Percentiles rank a stretch among this genome's conserved stretches.
These are phyloP conservation scores for Aphelinus certus DNA, from an alignment of 1,140 invertebrate species.

Conservation along the genomic window DNA sequence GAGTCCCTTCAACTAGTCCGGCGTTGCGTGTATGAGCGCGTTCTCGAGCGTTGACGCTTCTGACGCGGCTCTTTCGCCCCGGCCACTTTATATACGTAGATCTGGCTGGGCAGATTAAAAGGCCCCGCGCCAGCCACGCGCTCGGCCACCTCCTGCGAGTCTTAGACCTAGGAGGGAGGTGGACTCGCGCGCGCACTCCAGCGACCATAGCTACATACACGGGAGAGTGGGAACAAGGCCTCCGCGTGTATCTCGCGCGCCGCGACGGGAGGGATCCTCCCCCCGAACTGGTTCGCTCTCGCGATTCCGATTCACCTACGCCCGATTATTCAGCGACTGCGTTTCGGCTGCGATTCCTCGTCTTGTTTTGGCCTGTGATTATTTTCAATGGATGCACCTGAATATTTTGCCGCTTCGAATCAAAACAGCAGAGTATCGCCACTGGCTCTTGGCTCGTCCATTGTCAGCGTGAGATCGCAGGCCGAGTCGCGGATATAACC, in stretches of 20 bases:
- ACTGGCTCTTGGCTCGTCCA: not conserved
- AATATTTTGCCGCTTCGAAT: too few relatives aligned
- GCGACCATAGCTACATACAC: not conserved
- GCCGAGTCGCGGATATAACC: not conserved
- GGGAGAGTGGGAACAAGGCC: slow-evolving; percentile 37
- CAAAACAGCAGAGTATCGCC: not conserved
- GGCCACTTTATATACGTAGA: slow-evolving; percentile 65
- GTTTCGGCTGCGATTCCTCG: too few relatives aligned
- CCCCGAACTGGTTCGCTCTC: too few relatives aligned
- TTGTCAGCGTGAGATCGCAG: slow-evolving; percentile 1
- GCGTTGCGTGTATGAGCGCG: slow-evolving; percentile 53
- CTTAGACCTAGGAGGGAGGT: slow-evolving; percentile 26
- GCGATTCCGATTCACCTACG: too few relatives aligned
- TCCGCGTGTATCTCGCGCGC: too few relatives aligned
- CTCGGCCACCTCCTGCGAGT: slow-evolving; percentile 50
- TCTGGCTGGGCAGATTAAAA: slow-evolving; percentile 54
- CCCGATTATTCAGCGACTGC: too few relatives aligned
- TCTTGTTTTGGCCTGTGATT: too few relatives aligned
- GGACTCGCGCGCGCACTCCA: slow-evolving; percentile 18
- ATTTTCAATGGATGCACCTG: too few relatives aligned
- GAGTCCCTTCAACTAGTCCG: too few relatives aligned
- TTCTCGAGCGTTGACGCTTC: slow-evolving; percentile 56
- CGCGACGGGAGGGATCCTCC: too few relatives aligned
- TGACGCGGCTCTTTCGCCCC: slow-evolving; percentile 60
- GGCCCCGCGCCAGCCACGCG: slow-evolving; percentile 36